Conservation (phyloP, 2,888 invertebrate genomes). For the Drosophila tanythrix region DNA sequence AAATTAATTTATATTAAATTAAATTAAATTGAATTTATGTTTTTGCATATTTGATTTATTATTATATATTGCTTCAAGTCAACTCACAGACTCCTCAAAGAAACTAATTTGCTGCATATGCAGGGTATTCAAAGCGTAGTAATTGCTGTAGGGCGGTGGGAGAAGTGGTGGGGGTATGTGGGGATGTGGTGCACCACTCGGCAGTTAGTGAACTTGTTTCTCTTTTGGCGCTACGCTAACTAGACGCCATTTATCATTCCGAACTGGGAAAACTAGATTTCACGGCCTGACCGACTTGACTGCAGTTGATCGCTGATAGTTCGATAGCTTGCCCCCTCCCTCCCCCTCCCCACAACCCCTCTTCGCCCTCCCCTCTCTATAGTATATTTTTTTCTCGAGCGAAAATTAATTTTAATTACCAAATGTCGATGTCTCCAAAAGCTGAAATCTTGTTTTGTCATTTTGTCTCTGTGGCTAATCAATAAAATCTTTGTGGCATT, state of each 20-base stretch:
- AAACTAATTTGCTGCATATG: neutral
- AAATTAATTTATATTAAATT: too few species aligned
- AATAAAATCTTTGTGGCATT: conserved; percentile 54
- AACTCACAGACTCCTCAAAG: neutral
- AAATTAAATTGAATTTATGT: neutral
- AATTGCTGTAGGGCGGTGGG: neutral
- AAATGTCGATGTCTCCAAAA: conserved; percentile 55
- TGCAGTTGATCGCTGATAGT: conserved; percentile 19
- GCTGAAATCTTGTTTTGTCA: conserved; percentile 44
- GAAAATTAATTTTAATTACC: conserved; percentile 78
- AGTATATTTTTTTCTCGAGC: conserved; percentile 10
- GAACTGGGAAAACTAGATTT: conserved; percentile 75
- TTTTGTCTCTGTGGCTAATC: conserved; percentile 37
- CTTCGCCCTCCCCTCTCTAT: neutral
- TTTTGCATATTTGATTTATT: neutral
- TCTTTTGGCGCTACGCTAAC: conserved; percentile 76
- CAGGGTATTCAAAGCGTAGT: conserved; percentile 9
- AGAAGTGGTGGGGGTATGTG: neutral
- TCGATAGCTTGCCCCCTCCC: conserved; percentile 5
- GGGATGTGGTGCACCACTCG: neutral
- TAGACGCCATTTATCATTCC: conserved; percentile 74
- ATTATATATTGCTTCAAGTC: neutral
- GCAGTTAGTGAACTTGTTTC: conserved; percentile 69
- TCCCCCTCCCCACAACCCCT: neutral
- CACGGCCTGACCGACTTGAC: conserved; percentile 54